phyloP scores from a whole-genome alignment of 1,140 invertebrate genomes.

The Drosophila lini region DNA sequence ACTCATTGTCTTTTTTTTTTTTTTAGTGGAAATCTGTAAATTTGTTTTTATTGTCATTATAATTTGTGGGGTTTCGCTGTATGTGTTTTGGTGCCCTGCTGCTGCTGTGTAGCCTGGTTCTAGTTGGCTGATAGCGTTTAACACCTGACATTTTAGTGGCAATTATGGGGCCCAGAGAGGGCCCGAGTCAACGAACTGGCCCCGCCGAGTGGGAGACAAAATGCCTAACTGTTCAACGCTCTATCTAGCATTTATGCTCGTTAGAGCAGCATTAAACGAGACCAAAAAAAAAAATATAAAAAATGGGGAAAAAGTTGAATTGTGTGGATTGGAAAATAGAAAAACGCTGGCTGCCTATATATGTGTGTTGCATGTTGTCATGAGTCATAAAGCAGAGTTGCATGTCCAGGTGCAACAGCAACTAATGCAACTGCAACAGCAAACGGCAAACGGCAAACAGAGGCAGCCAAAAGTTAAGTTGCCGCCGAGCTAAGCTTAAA shows the following conservation, averaged over 20 bases:
- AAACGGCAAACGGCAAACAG: constrained; percentile 17
- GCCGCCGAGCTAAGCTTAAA: constrained; percentile 64
- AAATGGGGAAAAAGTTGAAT: constrained; percentile 11
- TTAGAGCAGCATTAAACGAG: constrained; percentile 47
- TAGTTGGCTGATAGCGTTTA: constrained; percentile 82
- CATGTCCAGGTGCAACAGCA: constrained; percentile 56
- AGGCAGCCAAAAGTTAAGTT: constrained; percentile 51
- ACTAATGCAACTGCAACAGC: constrained; percentile 28
- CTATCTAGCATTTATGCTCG: constrained; percentile 45
- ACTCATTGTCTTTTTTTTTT: constrained; percentile 33
- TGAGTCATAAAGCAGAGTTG: constrained; percentile 82
- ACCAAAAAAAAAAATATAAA: not conserved
- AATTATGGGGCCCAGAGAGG: constrained; percentile 63
- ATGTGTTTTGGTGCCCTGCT: not conserved
- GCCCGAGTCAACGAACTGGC: constrained; percentile 71
- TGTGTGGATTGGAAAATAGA: constrained; percentile 33
- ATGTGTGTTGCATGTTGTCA: constrained; percentile 77
- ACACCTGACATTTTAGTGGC: constrained; percentile 82
- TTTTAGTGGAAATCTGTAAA: constrained; percentile 80
- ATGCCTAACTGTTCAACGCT: constrained; percentile 50
- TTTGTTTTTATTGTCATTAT: constrained; percentile 82
- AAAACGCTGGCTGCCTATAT: constrained; percentile 39
- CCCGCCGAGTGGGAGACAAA: constrained; percentile 47
- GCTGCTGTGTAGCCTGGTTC: constrained; percentile 61
- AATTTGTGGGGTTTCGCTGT: constrained; percentile 53